Conservation (phyloP, 2,888 invertebrate species). For the Xylophagus ater region DNA sequence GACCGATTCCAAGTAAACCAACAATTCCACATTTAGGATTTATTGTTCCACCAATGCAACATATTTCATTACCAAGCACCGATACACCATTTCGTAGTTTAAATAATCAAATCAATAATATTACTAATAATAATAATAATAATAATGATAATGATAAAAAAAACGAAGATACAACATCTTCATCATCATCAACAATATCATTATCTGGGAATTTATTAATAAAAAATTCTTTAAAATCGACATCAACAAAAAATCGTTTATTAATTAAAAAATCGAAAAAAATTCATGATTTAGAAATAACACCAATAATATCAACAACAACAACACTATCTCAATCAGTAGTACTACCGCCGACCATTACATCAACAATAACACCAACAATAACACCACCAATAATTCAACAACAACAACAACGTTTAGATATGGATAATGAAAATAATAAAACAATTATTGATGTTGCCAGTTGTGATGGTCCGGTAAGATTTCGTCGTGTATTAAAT, state of each 20-base stretch:
- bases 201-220: too few species aligned
- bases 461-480: conserved; percentile 82
- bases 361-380: conserved; percentile 10
- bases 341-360: conserved; percentile 10
- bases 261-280: conserved; percentile 2
- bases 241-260: neutral
- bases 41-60: conserved; percentile 27
- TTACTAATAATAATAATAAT: neutral
- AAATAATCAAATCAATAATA: conserved; percentile 10
- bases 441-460: conserved; percentile 75
- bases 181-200: conserved; percentile 7
- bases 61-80: conserved; percentile 22
- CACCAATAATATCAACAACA: neutral
- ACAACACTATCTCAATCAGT: conserved; percentile 7
- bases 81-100: conserved; percentile 24
- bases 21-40: conserved; percentile 32
- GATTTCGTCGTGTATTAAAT: conserved; percentile 75
- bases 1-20: conserved; percentile 46
- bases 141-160: neutral
- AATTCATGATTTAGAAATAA: conserved; percentile 1
- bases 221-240: neutral
- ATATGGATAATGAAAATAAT: conserved; percentile 22
- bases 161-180: conserved; percentile 9
- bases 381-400: conserved; percentile 3
- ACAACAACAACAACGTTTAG: conserved; percentile 10